Conservation (phyloP, 2,888 invertebrate genomes). For the Volucella inflata region DNA sequence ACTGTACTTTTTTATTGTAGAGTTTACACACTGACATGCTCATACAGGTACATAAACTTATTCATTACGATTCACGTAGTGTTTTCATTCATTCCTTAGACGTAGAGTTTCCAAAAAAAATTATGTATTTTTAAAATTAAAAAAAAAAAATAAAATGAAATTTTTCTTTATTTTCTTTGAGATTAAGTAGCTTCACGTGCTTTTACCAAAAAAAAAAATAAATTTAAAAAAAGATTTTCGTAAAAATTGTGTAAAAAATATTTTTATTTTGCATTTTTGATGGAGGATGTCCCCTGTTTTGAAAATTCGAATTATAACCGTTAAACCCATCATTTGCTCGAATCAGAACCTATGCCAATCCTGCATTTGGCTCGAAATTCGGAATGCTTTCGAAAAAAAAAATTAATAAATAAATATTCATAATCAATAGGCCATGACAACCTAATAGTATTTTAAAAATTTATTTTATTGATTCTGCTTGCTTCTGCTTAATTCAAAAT, state of each 20-base stretch:
- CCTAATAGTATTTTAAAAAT: slow-evolving; percentile 26
- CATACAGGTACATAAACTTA: slow-evolving; percentile 81
- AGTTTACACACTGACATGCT: slow-evolving; percentile 83
- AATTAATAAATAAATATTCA: too few relatives aligned
- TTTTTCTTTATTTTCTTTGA: slow-evolving; percentile 17
- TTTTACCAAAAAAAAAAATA: slow-evolving; percentile 30
- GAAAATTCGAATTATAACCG: slow-evolving; percentile 34
- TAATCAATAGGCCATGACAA: slow-evolving; percentile 25
- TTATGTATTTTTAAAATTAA: too few relatives aligned
- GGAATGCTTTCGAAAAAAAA: slow-evolving; percentile 54
- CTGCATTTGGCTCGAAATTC: slow-evolving; percentile 43
- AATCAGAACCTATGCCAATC: slow-evolving; percentile 31
- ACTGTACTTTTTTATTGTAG: slow-evolving; percentile 81
- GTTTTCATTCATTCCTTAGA: slow-evolving; percentile 47
- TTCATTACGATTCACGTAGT: slow-evolving; percentile 69
- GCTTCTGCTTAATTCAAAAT: slow-evolving; percentile 67
- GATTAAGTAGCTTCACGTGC: slow-evolving; percentile 54
- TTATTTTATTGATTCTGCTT: slow-evolving; percentile 62
- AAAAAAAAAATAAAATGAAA: background rate
- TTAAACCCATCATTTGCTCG: slow-evolving; percentile 51
- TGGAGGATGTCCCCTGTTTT: slow-evolving; percentile 61
- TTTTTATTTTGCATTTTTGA: slow-evolving; percentile 59
- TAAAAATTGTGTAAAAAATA: background rate
- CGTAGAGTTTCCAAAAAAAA: slow-evolving; percentile 3
- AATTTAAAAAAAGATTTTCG: slow-evolving; percentile 3